Base-by-base conservation (phyloP, 1,140 invertebrate genomes). In the Magallana angulata region DNA sequence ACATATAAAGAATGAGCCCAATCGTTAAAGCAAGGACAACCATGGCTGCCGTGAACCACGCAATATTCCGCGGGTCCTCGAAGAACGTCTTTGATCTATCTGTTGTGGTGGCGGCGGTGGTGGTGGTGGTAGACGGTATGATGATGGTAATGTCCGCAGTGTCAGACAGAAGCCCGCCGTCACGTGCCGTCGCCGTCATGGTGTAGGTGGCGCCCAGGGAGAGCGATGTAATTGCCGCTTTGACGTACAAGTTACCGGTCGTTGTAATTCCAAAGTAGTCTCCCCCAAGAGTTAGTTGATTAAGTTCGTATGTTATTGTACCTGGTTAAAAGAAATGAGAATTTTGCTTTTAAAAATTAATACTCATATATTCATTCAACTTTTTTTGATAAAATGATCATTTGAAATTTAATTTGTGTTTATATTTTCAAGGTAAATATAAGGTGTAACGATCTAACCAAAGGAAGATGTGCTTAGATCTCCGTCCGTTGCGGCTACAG, bases 91-190 rank as follows among this genome's bases (percentile, higher is more conserved):
- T 7, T 14, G 68, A 68, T 56, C 87, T 48, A 18, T 88, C 82
- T 18, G 92, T 85, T 85, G 87, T 36, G 48, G 84, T 87, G 57
- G 60, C 84, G 16, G 81, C 30, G 1, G 59, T 88, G 5, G 88
- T 64, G 12, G 85, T 90, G 14, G 85, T 88, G 48, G 64, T 85
- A 9, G 82, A 58, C 56, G 80, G 36, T 18, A 85, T 86, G 14
- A 88, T 64, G 57, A 84, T 85, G 11, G 82, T 76, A 36, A 86
- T 57, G 14, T 57, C 14, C 16, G 85, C 24, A n/a, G 85, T 88
- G 68, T 82, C 83, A 6, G 59, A 83, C 14, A 86, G 56, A 8
- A 56, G 81, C 5, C 76, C 80, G 48, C 59, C 81, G 48, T 85
- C 76, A 59, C 68, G 85, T 85, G 48, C 71, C 57, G 48, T 82